Percentiles rank a stretch among this genome's conserved stretches.
Conservation (phyloP, 2,797 vertebrate species). For the Hipposideros larvatus region DNA sequence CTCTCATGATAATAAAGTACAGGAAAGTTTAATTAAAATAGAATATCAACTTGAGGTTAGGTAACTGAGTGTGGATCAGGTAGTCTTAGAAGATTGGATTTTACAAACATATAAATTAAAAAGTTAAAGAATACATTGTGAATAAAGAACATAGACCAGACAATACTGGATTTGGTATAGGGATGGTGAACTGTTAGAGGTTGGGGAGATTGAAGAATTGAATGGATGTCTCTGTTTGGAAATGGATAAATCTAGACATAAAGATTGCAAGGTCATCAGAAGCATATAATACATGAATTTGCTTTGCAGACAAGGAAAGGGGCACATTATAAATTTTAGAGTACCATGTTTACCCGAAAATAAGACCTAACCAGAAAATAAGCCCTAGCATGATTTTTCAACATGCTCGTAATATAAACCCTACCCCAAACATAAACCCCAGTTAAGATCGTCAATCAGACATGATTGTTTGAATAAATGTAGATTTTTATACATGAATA, state of each 20-base stretch:
- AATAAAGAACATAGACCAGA: background rate
- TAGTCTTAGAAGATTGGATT: background rate
- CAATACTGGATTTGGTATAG: background rate
- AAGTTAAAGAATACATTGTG: background rate
- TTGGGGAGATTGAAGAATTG: background rate
- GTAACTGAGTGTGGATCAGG: background rate
- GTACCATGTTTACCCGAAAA: too few species aligned
- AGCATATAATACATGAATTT: background rate
- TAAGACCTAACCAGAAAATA: too few species aligned
- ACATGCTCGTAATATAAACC: too few species aligned
- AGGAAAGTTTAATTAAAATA: background rate
- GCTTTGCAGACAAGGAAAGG: background rate
- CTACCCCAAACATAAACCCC: too few species aligned
- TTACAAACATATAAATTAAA: constrained; percentile 37
- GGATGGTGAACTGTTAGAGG: background rate
- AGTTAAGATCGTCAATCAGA: too few species aligned
- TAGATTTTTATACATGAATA: too few species aligned
- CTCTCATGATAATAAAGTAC: background rate
- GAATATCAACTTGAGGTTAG: background rate
- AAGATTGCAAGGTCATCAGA: background rate
- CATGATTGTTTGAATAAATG: too few species aligned
- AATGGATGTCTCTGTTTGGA: background rate
- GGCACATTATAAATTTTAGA: background rate
- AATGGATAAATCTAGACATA: background rate
- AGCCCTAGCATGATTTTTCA: too few species aligned